Evolutionary conservation across 1,140 invertebrate species (phyloP), one percentile per base, ranked within the genome.

Genomic region (Aphelenchoides besseyi): DNA sequence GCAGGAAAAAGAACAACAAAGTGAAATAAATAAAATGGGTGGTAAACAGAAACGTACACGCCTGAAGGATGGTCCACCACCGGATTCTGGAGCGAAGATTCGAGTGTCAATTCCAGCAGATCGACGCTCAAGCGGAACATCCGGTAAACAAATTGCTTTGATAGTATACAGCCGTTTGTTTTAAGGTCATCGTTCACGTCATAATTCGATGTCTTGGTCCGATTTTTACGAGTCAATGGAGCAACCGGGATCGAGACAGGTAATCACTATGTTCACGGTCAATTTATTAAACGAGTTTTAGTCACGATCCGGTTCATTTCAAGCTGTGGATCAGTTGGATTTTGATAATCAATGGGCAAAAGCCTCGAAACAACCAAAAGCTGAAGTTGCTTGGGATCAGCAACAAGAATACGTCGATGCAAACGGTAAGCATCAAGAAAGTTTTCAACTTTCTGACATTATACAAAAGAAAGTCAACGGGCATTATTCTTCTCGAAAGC

Each of bases 201-300:
- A 70, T 48, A 82, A 79, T 33, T 80, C 81, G 26, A 81, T 79
- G 68, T 69, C 68, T 8, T 78, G 72, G 53, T 62, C 54, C 2
- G 80, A 81, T 16, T 80, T 81, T 64, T 75, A 70, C 29, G 72
- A 77, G 28, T 36, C 30, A 12, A 79, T 79, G 77, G 68, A 33
- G 35, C 73, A 62, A 73, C 37, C 63, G 18, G n/a, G 37, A 8
- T n/a, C n/a, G n/a, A n/a, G n/a, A n/a, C n/a, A n/a, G 5, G 55
- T 23, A 59, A 59, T 8, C 55, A 59, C 5, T 59, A 33, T 8
- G 5, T 59, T 23, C 5, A 33, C 55, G 5, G 5, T 8, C 55
- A 28, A 59, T 59, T 8, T 23, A 28, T 33, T 59, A 8, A 33
- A 8, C 18, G 16, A 33, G 12, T 8, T 59, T 28, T 33, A 59